Conservation (phyloP, 2,113 vertebrate species). For the Muntiacus reevesi region DNA sequence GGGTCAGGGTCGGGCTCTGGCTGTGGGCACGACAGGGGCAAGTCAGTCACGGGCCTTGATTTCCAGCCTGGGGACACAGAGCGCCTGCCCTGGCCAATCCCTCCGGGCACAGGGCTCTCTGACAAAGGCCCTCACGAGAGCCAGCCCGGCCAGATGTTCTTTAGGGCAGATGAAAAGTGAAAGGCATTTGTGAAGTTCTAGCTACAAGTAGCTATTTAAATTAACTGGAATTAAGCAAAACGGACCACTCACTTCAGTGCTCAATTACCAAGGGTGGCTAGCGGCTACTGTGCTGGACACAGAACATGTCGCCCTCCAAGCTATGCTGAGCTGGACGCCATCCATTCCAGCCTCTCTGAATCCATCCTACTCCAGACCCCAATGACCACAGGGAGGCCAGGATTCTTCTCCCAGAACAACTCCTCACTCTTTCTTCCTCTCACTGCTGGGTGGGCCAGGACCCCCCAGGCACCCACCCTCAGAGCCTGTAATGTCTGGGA, state of each 20-base stretch:
- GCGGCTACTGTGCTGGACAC: accelerated
- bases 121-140: neutral
- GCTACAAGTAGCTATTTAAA: neutral
- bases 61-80: neutral
- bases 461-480: neutral
- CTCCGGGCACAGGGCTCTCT: neutral
- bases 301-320: accelerated
- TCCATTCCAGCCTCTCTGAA: neutral
- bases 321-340: accelerated
- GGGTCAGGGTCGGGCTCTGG: slow-evolving; percentile 95
- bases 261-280: accelerated
- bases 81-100: neutral
- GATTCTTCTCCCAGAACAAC: neutral
- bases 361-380: neutral
- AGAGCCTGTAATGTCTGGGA: neutral
- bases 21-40: slow-evolving; percentile 71
- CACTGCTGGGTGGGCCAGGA: neutral
- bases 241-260: neutral
- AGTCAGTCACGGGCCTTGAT: neutral
- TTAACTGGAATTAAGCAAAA: neutral
- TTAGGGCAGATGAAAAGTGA: neutral
- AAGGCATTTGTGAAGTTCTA: neutral
- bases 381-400: no score
- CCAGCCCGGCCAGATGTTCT: neutral
- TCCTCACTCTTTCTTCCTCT: neutral